Percentiles rank a stretch among this genome's conserved stretches.
phyloP scores from a whole-genome alignment of 2,888 invertebrate genomes.

The Pyrrhosoma nymphula region DNA sequence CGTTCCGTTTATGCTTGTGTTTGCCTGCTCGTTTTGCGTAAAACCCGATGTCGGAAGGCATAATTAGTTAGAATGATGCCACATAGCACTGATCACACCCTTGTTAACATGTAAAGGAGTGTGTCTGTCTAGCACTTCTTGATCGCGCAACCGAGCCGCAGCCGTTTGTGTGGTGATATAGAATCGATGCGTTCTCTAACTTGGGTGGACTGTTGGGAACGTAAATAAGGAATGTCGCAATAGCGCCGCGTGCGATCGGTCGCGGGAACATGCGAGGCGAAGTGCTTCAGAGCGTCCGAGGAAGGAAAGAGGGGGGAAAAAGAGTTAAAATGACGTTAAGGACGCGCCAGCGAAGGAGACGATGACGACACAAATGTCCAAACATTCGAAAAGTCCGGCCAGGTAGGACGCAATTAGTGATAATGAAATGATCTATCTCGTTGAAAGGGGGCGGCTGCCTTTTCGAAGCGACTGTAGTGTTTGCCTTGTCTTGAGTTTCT shows the following conservation, averaged over 20 bases:
- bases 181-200: not conserved
- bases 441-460: not conserved
- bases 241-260: not conserved
- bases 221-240: not conserved
- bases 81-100: not conserved
- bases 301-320: not conserved
- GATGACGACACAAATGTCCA: not conserved
- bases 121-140: not conserved
- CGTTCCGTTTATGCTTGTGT: not conserved
- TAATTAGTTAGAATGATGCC: not conserved
- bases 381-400: too few species aligned
- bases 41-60: not conserved
- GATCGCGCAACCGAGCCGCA: not conserved
- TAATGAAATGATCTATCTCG: too few species aligned
- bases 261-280: not conserved
- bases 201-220: not conserved
- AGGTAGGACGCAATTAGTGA: too few species aligned
- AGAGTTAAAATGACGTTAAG: not conserved
- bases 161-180: not conserved
- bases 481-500: not conserved
- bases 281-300: not conserved
- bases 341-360: not conserved
- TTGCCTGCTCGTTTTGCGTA: not conserved
- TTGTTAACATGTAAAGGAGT: not conserved
- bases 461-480: not conserved